phyloP scores from a whole-genome alignment of 2,888 invertebrate species.

The Baronia brevicornis region DNA sequence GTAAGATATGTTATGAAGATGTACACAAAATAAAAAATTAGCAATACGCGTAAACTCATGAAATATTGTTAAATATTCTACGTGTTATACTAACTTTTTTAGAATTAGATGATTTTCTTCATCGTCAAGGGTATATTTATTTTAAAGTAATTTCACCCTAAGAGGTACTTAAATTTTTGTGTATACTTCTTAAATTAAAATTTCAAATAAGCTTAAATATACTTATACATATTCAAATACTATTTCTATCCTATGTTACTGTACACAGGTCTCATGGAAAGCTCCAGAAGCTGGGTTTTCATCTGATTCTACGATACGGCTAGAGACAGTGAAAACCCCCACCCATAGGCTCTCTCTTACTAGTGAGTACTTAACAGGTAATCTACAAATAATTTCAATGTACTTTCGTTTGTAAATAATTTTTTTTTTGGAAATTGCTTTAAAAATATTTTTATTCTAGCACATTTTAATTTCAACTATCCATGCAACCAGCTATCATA shows the following conservation, averaged over 20 bases:
- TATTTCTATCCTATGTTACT: neutral
- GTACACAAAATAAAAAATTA: no score
- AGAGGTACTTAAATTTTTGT: neutral
- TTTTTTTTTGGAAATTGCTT: no score
- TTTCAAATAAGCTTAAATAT: neutral
- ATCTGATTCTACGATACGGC: conserved; percentile 54
- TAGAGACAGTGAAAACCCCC: conserved; percentile 49
- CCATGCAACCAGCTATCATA: no score
- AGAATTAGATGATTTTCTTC: neutral
- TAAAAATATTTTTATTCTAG: no score
- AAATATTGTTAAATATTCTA: no score
- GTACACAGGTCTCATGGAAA: conserved; percentile 67
- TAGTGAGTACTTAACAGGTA: conserved; percentile 72
- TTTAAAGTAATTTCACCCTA: neutral
- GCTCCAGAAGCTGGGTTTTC: conserved; percentile 63
- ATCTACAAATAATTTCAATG: conserved; percentile 14
- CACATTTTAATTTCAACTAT: no score
- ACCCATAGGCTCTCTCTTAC: conserved; percentile 68
- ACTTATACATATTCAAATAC: neutral
- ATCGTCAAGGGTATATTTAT: neutral
- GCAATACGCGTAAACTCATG: no score
- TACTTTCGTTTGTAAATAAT: conserved; percentile 18
- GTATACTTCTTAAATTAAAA: no score
- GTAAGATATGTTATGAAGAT: no score
- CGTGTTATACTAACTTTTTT: neutral